Conservation (phyloP, 2,113 vertebrate genomes). For the Zosterops lateralis region DNA sequence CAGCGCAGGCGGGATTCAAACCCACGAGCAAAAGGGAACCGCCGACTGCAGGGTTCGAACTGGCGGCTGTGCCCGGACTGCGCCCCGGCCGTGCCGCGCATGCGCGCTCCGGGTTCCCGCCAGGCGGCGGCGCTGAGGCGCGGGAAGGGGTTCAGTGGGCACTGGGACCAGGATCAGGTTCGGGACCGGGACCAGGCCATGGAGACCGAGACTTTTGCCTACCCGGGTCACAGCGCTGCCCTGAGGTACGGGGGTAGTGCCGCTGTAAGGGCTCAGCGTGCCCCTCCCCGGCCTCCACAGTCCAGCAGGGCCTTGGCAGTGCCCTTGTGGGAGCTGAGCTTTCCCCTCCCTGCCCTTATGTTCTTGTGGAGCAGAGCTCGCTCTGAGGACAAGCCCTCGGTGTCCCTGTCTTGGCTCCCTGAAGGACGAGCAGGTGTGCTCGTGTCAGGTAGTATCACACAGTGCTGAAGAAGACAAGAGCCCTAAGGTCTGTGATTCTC, state of each 20-base stretch:
- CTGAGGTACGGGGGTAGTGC: not conserved
- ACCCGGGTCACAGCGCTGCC: not conserved
- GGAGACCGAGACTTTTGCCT: not conserved
- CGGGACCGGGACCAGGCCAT: too few relatives aligned
- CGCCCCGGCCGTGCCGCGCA: not conserved
- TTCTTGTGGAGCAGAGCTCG: not conserved
- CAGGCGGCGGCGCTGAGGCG: not conserved
- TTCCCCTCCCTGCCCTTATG: not conserved
- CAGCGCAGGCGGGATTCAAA: not conserved
- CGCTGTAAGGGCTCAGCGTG: not conserved
- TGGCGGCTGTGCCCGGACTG: too few relatives aligned
- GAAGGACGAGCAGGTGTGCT: not conserved
- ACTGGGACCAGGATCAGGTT: rapidly evolving
- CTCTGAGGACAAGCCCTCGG: not conserved
- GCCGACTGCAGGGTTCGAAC: rapidly evolving
- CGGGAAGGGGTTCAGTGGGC: not conserved
- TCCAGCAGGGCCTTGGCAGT: not conserved
- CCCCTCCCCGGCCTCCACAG: not conserved
- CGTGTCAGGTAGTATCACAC: not conserved
- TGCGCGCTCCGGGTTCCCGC: rapidly evolving
- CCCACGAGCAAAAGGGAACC: rapidly evolving
- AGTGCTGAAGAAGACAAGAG: not conserved
- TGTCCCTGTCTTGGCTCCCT: not conserved
- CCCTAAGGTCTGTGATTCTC: not conserved
- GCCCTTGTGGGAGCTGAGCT: not conserved